Evolutionary conservation across 2,888 invertebrate genomes (phyloP), one percentile per base, ranked within the genome.

Genomic region (Pterostichus madidus): DNA sequence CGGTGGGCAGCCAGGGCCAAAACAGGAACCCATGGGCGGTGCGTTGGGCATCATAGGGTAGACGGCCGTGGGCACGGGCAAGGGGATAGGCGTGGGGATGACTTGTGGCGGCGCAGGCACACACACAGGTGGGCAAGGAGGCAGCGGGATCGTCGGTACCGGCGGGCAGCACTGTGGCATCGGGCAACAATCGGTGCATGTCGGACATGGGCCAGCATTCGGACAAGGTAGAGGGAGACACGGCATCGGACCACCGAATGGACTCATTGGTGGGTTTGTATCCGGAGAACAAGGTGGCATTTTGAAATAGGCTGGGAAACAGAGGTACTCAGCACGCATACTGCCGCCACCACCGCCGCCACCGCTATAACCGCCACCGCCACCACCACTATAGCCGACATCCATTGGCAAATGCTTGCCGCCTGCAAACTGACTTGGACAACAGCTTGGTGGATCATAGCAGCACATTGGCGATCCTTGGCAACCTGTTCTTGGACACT

Each of bases 401-500:
- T 39, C 78, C 1, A 53, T 44, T 10, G 91, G 91, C 61, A 91
- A 87, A 39, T 86, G 86, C 17, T 84, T 84, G 0, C 84, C 85
- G 6, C 84, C 80, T 49, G 86, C 83, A 81, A 84, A 87, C 87
- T 91, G 91, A 84, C 91, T 92, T 3, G 93, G 93, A 17, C 91
- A 90, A 86, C 93, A 93, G 53, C 90, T 84, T 0, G 93, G 91
- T 86, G 93, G 93, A 85, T 91, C 87, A 17, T 89, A 89, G 64
- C 92, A 86, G 85, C 93, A 93, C 5, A 91, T 85, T 0, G 92
- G 92, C 84, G 91, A 90, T 7, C 92, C 92, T 76, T 91, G 91
- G 85, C 92, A 92, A 39, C 91, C 91, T 1, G 91, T 91, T 44
- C 92, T 90, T 39, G 91, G 91, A 86, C 93, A 93, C 84, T 92